Percentiles rank a stretch among this genome's conserved stretches.
Conservation (phyloP, 2,888 invertebrate species). For the Chrysolina americana region DNA sequence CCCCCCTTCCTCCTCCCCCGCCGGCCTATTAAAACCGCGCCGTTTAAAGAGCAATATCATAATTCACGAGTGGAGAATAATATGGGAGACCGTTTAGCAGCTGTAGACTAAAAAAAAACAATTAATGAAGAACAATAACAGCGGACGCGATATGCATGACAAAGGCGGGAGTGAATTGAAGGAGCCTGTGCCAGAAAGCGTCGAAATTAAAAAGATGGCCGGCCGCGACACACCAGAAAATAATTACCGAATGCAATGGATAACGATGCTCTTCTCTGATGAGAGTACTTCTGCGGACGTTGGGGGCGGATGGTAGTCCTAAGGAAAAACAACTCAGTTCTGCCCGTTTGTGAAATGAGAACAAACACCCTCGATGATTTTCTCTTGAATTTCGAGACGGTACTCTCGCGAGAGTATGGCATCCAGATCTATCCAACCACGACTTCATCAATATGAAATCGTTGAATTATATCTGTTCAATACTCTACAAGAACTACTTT, state of each 20-base stretch:
- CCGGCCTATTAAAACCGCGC: conserved; percentile 41
- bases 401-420: no score
- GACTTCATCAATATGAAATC: no score
- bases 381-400: no score
- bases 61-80: conserved; percentile 49
- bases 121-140: conserved; percentile 62
- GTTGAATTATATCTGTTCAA: no score
- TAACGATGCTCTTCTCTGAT: conserved; percentile 2
- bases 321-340: background rate
- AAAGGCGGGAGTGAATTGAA: conserved; percentile 61
- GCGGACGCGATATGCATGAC: conserved; percentile 62
- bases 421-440: no score
- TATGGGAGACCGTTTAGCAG: conserved; percentile 31
- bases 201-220: conserved; percentile 65
- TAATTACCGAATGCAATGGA: conserved; percentile 47
- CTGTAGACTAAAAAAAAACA: conserved; percentile 51
- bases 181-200: conserved; percentile 61
- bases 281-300: background rate
- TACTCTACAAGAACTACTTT: no score
- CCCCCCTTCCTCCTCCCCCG: conserved; percentile 32
- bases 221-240: conserved; percentile 56
- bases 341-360: background rate
- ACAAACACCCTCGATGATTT: no score
- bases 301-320: background rate
- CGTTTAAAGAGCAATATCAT: conserved; percentile 50